These are phyloP conservation scores for Lepidurus packardi DNA, from an alignment of 1,140 invertebrate genomes.

Conservation along the genomic window DNA sequence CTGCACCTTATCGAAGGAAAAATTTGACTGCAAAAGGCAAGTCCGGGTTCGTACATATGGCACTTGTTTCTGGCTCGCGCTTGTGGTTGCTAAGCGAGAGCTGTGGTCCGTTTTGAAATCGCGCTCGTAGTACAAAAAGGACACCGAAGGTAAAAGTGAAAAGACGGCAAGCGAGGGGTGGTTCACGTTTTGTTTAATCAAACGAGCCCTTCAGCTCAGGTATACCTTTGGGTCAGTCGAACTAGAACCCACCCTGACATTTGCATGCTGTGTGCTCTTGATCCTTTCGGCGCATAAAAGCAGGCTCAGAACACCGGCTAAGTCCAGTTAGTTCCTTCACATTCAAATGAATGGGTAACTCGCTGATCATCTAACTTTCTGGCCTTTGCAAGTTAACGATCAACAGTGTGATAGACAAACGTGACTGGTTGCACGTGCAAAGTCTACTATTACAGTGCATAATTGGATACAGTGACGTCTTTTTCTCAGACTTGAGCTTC, in stretches of 20 bases:
- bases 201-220: neutral
- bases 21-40: neutral
- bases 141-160: neutral
- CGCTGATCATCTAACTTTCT: neutral
- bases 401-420: neutral
- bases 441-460: neutral
- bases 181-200: neutral
- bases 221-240: neutral
- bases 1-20: neutral
- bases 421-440: constrained; percentile 3
- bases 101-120: neutral
- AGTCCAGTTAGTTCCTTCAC: neutral
- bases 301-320: neutral
- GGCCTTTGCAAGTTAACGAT: neutral
- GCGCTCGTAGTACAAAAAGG: neutral
- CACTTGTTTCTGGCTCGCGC: neutral
- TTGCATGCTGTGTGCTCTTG: neutral
- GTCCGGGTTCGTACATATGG: neutral
- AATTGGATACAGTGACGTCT: neutral
- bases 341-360: neutral
- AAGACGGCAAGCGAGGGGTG: neutral
- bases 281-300: neutral
- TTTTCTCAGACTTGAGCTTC: neutral
- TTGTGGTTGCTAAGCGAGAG: neutral
- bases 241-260: neutral